Evolutionary conservation across 1,140 invertebrate genomes (phyloP), one percentile per base, ranked within the genome.

Genomic region (Sinonovacula constricta): DNA sequence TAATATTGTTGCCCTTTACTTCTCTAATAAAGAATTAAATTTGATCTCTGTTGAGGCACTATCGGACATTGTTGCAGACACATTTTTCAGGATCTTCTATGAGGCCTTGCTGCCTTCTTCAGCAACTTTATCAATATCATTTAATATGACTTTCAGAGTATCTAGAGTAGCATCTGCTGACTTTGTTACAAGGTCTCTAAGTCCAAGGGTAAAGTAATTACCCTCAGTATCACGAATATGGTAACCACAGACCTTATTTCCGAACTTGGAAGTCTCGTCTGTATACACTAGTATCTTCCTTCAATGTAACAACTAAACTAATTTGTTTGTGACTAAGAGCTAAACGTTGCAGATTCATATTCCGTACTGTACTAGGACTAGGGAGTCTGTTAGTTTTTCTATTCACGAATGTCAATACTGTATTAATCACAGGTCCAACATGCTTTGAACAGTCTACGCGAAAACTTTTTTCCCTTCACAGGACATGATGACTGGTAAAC

Each of bases 281-380:
- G 66, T 68, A 14, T 49, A 49, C 2, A 30, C 15, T 36, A 3
- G 66, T 68, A 34, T 68, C 30, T 31, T 15, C 2, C 15, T 54
- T 33, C 18, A 53, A 10, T 24, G 14, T 15, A 54, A 68, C 2
- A 2, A 68, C 66, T n/a, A n/a, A n/a, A n/a, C n/a, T n/a, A n/a
- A n/a, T n/a, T n/a, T n/a, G n/a, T n/a, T n/a, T n/a, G n/a, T 68
- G 26, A 31, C 26, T 33, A 7, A 68, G 18, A 54, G 30, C 45
- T 3, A 68, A 51, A 31, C 51, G 28, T 39, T 68, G 66, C 26
- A 68, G 24, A 54, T 68, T 68, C 66, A 68, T 68, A 34, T 68
- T 54, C 3, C 33, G 51, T 26, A 68, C 34, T 4, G 66, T 68
- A 18, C 26, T 31, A 12, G 26, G 28, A 68, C 14, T 31, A 7